phyloP scores from a whole-genome alignment of 2,888 invertebrate species.

The Heteromyza rotundicornis region DNA sequence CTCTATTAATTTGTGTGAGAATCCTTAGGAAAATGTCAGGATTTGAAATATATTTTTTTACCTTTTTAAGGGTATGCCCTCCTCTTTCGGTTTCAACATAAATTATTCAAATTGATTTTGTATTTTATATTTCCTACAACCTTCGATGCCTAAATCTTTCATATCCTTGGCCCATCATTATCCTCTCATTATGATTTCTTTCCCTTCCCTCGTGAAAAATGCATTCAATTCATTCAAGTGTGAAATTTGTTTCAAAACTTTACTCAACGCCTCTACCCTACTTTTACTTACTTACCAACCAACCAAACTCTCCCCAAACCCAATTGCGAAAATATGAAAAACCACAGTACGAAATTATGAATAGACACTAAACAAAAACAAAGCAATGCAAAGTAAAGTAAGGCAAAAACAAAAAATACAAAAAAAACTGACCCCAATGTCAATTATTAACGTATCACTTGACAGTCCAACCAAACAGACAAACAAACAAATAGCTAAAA shows the following conservation, averaged over 20 bases:
- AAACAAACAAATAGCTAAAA: not conserved
- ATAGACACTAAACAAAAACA: no score
- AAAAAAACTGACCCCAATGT: constrained; percentile 54
- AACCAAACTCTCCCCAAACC: not conserved
- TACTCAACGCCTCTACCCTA: not conserved
- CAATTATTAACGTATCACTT: constrained; percentile 61
- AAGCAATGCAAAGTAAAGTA: no score
- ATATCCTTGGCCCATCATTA: not conserved
- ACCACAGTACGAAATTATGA: constrained; percentile 15
- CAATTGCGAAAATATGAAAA: not conserved
- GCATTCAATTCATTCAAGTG: constrained; percentile 37
- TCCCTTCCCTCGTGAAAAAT: constrained; percentile 10
- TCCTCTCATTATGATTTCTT: constrained; percentile 33
- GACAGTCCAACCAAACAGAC: constrained; percentile 38
- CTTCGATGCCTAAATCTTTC: no score
- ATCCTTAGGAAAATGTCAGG: no score
- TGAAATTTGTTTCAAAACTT: constrained; percentile 42
- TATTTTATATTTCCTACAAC: no score
- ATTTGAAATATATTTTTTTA: no score
- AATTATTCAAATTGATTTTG: no score
- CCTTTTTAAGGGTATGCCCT: no score
- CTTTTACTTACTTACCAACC: not conserved
- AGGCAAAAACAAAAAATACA: no score
- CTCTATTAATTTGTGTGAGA: no score
- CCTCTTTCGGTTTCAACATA: no score